These are phyloP conservation scores for Megaceryle alcyon DNA, from an alignment of 2,797 vertebrate species.

Conservation along the genomic window DNA sequence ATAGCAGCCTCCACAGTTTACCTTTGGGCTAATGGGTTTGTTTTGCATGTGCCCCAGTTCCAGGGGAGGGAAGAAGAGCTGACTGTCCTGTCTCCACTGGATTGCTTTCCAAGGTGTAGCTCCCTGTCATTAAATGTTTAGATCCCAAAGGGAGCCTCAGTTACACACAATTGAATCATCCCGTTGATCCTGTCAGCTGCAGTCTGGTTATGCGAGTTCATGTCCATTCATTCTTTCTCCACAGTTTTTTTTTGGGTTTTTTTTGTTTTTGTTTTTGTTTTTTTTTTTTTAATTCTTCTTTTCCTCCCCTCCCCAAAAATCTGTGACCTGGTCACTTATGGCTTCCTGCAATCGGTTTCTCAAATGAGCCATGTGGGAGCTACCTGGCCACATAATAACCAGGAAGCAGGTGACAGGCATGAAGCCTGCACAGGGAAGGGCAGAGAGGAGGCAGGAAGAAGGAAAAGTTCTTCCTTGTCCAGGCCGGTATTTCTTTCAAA, in stretches of 20 bases:
- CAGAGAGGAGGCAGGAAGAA: background rate
- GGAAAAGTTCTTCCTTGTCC: background rate
- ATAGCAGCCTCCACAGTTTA: background rate
- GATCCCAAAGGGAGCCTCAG: background rate
- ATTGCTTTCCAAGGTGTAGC: background rate
- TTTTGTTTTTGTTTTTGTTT: background rate
- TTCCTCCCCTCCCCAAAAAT: background rate
- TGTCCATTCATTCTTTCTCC: background rate
- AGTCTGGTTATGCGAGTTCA: background rate
- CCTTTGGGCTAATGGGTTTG: background rate
- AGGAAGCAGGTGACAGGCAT: background rate
- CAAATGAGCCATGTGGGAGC: background rate
- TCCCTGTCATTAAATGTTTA: background rate
- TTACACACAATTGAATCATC: background rate
- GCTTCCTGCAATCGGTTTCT: background rate
- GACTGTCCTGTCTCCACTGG: rapidly evolving
- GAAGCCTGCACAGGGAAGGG: background rate
- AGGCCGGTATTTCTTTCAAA: background rate
- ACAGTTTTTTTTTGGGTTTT: no score
- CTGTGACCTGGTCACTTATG: background rate
- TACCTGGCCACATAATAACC: background rate
- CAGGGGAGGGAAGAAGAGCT: background rate
- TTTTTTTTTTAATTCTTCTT: background rate
- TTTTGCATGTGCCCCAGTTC: rapidly evolving
- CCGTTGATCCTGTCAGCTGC: background rate